These are phyloP conservation scores for Bucorvus abyssinicus DNA, from an alignment of 2,797 vertebrate species.

Conservation along the genomic window DNA sequence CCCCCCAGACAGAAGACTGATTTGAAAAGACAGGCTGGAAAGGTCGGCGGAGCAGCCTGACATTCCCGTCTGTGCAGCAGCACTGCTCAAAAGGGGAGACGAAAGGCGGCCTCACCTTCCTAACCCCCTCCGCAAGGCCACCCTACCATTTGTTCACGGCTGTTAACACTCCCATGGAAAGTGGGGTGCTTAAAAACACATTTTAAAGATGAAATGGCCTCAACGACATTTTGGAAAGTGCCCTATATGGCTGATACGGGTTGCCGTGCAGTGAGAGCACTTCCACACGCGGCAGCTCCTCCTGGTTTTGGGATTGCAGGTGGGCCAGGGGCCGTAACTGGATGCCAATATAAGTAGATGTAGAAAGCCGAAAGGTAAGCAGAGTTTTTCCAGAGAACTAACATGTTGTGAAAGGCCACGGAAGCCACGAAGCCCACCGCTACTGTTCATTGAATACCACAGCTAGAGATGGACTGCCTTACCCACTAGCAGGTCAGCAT, in stretches of 20 bases:
- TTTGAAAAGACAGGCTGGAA: not conserved
- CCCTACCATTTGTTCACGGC: not conserved
- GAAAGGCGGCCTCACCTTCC: not conserved
- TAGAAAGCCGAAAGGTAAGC: not conserved
- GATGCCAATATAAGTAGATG: not conserved
- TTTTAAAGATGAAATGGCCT: not conserved
- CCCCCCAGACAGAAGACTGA: not conserved
- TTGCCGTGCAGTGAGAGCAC: not conserved
- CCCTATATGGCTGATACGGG: rapidly evolving
- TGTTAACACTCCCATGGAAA: not conserved
- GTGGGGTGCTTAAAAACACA: not conserved
- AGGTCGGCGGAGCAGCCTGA: not conserved
- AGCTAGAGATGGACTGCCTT: not conserved
- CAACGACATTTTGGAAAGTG: not conserved
- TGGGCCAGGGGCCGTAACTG: not conserved
- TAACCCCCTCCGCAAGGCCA: not conserved
- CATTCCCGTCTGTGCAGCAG: not conserved
- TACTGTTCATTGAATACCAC: rapidly evolving
- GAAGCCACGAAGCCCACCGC: not conserved
- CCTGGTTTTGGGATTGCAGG: not conserved
- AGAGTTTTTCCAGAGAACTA: not conserved
- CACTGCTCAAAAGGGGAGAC: not conserved
- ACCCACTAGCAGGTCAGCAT: rapidly evolving
- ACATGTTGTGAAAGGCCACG: not conserved
- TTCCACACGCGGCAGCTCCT: not conserved